Conservation (phyloP, 2,113 vertebrate species). For the Camelus dromedarius region DNA sequence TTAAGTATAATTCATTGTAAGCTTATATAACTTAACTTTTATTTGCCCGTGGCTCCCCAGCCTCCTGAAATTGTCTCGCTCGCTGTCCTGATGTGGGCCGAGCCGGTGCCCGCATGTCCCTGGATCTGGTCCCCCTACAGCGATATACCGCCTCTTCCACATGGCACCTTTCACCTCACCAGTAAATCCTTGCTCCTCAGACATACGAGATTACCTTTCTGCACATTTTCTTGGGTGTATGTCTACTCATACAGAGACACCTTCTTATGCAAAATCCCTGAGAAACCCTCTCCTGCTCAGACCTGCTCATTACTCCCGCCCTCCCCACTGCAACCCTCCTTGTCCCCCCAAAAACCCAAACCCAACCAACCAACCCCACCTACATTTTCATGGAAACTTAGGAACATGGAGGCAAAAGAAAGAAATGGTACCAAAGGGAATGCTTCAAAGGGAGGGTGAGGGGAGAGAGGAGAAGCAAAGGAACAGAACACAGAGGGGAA, state of each 20-base stretch:
- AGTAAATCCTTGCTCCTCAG: background rate
- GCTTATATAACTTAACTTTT: background rate
- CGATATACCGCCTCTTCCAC: background rate
- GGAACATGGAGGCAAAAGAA: background rate
- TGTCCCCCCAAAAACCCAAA: background rate
- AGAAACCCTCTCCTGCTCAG: background rate
- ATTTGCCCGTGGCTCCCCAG: background rate
- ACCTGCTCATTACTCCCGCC: background rate
- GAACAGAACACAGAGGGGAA: background rate
- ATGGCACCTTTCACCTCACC: background rate
- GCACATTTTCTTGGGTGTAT: background rate
- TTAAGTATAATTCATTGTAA: background rate
- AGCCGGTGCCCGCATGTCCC: background rate
- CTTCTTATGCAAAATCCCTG: background rate
- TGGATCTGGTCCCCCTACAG: no score
- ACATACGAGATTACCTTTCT: rapidly evolving
- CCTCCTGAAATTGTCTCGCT: background rate
- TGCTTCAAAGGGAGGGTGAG: background rate
- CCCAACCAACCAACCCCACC: background rate
- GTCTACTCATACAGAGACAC: background rate
- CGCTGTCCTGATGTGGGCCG: rapidly evolving
- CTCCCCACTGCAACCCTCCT: rapidly evolving
- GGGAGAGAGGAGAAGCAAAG: background rate
- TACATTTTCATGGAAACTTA: background rate
- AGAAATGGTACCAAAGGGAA: background rate